These are phyloP conservation scores for Lineus longissimus DNA, from an alignment of 1,140 invertebrate genomes.

Conservation along the genomic window DNA sequence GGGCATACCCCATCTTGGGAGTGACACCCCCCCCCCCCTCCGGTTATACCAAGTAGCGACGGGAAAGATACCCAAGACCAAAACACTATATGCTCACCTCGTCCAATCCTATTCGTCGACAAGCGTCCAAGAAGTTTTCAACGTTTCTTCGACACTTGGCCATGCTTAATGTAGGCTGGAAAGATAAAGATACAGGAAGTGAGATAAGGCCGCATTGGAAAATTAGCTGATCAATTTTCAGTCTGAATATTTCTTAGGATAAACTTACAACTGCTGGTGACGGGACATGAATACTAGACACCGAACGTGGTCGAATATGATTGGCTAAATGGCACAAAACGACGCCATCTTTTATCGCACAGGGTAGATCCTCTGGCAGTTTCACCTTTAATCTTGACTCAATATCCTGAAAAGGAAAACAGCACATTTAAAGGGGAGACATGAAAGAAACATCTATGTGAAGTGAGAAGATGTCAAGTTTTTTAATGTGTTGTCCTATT, in stretches of 20 bases:
- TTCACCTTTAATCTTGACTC: conserved; percentile 84
- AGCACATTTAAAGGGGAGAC: too few species aligned
- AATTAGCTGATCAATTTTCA: too few species aligned
- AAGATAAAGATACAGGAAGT: conserved; percentile 48
- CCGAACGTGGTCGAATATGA: conserved; percentile 80
- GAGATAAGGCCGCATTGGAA: too few species aligned
- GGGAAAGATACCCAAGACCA: too few species aligned
- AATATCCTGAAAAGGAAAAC: conserved; percentile 69
- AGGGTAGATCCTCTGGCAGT: conserved; percentile 79
- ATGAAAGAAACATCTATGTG: background rate
- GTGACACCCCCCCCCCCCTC: too few species aligned
- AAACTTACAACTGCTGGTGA: conserved; percentile 83
- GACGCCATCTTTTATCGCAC: conserved; percentile 83
- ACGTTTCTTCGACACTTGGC: conserved; percentile 89
- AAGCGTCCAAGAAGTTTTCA: conserved; percentile 92
- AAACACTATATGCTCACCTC: conserved; percentile 66
- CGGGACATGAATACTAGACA: conserved; percentile 90
- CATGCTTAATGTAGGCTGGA: conserved; percentile 87
- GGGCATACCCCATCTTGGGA: too few species aligned
- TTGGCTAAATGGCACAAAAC: conserved; percentile 91
- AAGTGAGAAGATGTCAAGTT: background rate
- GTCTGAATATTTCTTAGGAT: too few species aligned
- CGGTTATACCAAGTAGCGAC: too few species aligned
- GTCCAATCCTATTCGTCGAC: conserved; percentile 86
- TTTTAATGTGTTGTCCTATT: too few species aligned